Evolutionary conservation across 2,888 invertebrate species (phyloP).

Genomic region (Zhuqinia jingwanae): DNA sequence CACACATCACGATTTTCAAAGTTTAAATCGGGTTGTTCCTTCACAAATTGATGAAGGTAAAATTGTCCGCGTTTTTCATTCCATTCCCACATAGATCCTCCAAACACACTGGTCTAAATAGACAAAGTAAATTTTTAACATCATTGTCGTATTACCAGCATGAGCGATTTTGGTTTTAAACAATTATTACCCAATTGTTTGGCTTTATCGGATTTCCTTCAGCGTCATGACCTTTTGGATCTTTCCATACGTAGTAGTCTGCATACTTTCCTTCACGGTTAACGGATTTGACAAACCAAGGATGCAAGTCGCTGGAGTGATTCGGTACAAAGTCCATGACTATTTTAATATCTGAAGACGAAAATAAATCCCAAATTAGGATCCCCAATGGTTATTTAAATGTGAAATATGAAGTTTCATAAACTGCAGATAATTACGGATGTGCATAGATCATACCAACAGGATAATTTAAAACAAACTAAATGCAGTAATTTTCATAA

Average conservation of each 20-base stretch:
- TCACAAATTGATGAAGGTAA: slow-evolving; percentile 89
- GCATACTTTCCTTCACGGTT: slow-evolving; percentile 84
- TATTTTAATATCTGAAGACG: slow-evolving; percentile 84
- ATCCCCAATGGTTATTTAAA: too few relatives aligned
- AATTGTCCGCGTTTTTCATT: slow-evolving; percentile 86
- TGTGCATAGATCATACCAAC: too few relatives aligned
- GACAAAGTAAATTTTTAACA: too few relatives aligned
- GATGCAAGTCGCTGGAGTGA: slow-evolving; percentile 86
- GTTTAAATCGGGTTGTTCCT: slow-evolving; percentile 89
- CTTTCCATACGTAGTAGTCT: slow-evolving; percentile 91
- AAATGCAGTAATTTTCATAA: too few relatives aligned
- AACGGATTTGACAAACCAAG: slow-evolving; percentile 87
- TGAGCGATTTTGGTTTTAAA: too few relatives aligned
- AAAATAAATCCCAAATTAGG: too few relatives aligned
- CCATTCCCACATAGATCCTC: slow-evolving; percentile 90
- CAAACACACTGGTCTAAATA: slow-evolving; percentile 86
- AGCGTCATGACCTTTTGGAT: slow-evolving; percentile 81
- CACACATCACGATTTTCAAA: slow-evolving; percentile 87
- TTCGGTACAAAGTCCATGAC: slow-evolving; percentile 90
- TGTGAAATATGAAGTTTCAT: too few relatives aligned
- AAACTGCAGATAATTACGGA: too few relatives aligned
- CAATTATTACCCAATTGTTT: slow-evolving; percentile 78
- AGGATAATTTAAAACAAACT: too few relatives aligned
- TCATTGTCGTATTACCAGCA: too few relatives aligned
- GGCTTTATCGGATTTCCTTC: slow-evolving; percentile 77